Evolutionary conservation across 2,113 vertebrate genomes (phyloP), one percentile per base, ranked within the genome.

Genomic region (Perca schrenkii): DNA sequence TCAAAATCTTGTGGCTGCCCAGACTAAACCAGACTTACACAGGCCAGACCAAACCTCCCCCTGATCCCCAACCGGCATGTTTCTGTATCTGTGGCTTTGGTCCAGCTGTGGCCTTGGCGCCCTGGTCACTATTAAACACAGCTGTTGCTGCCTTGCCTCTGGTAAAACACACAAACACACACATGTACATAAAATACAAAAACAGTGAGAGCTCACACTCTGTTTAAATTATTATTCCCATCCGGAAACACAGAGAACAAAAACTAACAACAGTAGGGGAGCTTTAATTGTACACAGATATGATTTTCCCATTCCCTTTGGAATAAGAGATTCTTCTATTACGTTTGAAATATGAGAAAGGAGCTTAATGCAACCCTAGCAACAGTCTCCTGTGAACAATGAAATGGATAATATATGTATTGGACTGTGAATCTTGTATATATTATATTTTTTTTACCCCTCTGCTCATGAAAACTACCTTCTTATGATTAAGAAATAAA

Each of bases 201-300:
- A 80, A 57, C 80, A 76, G n/a, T 15, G 8, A 73, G 69, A 34
- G 25, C 61, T 81, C 80, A 16, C 16, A 34, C 74, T 86, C 79
- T 84, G 65, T 88, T 87, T 78, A 87, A 82, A 74, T 86, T 78
- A 87, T 85, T 75, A 83, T 86, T 84, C 86, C 76, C 72, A 81
- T 86, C 88, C 61, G 72, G 80, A 85, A 87, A 69, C 60, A 84
- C 67, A 86, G 52, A 79, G 57, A 77, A 73, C 74, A 79, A 53
- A 69, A 89, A 82, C 85, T 6, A 74, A 58, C 70, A 80, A 69
- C 89, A 83, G 82, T 65, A 40, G 79, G 73, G 74, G 58, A 69
- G 49, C 65, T 81, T 74, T 90, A 86, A 91, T 90, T 89, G 80
- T 64, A 25, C 74, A 63, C 91, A 91, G 88, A 86, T 57, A 86